phyloP scores from a whole-genome alignment of 1,140 invertebrate species.

The Archivesica marissinica region DNA sequence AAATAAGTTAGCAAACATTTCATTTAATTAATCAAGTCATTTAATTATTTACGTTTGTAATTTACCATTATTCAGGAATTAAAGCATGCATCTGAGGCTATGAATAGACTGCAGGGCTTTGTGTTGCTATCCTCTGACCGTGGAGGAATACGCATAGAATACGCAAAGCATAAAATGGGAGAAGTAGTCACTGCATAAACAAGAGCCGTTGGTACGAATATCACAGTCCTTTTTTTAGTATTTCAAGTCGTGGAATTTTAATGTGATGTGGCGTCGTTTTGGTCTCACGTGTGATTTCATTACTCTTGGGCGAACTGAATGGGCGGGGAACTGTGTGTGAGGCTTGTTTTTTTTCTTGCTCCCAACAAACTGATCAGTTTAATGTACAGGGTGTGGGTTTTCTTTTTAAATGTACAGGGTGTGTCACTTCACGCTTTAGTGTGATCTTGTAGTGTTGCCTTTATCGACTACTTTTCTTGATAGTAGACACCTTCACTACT shows the following conservation, averaged over 20 bases:
- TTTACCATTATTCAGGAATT: constrained; percentile 87
- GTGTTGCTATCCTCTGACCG: constrained; percentile 96
- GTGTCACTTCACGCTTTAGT: background rate
- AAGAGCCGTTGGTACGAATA: constrained; percentile 7
- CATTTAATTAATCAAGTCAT: too few relatives aligned
- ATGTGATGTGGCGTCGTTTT: constrained; percentile 16
- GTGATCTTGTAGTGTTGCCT: constrained; percentile 32
- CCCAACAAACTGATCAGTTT: too few relatives aligned
- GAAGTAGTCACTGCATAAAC: constrained; percentile 85
- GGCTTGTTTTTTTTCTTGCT: background rate
- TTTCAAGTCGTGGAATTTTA: constrained; percentile 18
- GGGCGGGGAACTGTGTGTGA: background rate
- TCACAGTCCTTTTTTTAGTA: background rate
- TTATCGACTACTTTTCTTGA: constrained; percentile 30
- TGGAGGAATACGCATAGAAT: constrained; percentile 98
- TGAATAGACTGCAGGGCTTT: constrained; percentile 96
- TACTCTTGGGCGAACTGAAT: background rate
- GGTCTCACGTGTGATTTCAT: constrained; percentile 25
- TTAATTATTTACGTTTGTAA: too few relatives aligned
- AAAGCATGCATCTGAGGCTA: constrained; percentile 93
- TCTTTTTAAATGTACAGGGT: background rate
- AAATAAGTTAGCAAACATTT: background rate
- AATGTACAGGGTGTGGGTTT: too few relatives aligned
- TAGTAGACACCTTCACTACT: constrained; percentile 3
- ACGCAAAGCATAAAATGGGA: constrained; percentile 98